phyloP scores from a whole-genome alignment of 2,797 vertebrate genomes.

The Alouatta caraya region DNA sequence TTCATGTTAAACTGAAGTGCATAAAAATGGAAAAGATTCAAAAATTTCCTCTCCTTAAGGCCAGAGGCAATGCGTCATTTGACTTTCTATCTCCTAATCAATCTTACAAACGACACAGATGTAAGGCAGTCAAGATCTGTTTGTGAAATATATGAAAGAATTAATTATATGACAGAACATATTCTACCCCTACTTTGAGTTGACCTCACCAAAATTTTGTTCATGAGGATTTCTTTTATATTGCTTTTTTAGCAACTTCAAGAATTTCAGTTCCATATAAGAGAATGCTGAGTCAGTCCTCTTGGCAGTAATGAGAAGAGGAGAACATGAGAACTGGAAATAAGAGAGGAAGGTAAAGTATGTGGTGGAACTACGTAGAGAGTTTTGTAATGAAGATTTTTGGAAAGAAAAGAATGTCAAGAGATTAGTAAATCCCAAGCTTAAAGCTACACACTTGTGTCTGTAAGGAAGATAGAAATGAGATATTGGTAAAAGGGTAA shows the following conservation, averaged over 20 bases:
- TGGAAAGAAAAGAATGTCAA: constrained; percentile 20
- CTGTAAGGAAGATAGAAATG: not conserved
- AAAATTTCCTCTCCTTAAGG: not conserved
- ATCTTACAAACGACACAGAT: not conserved
- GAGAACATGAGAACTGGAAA: not conserved
- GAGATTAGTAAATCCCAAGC: not conserved
- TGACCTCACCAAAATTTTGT: constrained; percentile 32
- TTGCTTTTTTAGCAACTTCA: not conserved
- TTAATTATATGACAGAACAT: not conserved
- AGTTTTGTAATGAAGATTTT: constrained; percentile 21
- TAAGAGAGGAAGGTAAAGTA: not conserved
- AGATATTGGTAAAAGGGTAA: not conserved
- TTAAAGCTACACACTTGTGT: not conserved
- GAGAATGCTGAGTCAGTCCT: constrained; percentile 16
- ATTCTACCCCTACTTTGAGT: not conserved
- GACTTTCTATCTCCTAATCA: not conserved
- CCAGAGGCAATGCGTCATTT: not conserved
- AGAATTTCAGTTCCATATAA: not conserved
- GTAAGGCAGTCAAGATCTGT: not conserved
- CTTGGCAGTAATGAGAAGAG: not conserved
- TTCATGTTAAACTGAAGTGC: not conserved
- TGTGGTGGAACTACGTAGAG: not conserved
- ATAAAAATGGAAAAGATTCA: not conserved
- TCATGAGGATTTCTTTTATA: not conserved
- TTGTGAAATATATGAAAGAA: constrained; percentile 1